These are phyloP conservation scores for Erythrocercus mccallii DNA, from an alignment of 2,113 vertebrate species.

Conservation along the genomic window DNA sequence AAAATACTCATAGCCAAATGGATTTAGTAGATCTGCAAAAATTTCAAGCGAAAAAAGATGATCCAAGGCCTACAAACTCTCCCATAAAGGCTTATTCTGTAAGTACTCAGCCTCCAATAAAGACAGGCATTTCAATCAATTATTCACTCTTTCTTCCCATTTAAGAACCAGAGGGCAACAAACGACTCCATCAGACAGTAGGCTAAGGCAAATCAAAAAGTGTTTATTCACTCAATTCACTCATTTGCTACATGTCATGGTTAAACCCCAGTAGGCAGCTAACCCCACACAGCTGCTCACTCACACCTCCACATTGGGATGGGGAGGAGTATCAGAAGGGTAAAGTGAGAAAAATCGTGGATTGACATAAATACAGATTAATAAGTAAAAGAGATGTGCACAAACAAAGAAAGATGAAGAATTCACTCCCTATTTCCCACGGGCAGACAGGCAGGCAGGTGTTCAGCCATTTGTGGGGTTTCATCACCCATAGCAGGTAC, in stretches of 20 bases:
- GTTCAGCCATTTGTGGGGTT: background rate
- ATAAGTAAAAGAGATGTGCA: background rate
- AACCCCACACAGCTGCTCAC: background rate
- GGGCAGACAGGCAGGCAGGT: background rate
- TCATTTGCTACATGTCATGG: background rate
- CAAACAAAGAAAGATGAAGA: background rate
- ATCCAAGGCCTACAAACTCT: background rate
- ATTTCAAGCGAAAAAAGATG: background rate
- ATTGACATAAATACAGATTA: background rate
- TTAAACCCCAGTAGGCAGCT: background rate
- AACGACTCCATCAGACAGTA: background rate
- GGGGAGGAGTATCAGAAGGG: background rate
- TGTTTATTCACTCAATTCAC: background rate
- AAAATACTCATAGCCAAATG: background rate
- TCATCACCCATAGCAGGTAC: fast-evolving
- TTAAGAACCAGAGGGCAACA: background rate
- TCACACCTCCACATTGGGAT: background rate
- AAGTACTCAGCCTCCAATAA: background rate
- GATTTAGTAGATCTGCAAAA: background rate
- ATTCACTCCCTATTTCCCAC: background rate
- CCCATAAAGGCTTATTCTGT: background rate
- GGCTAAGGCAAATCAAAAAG: background rate
- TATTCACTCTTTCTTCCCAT: background rate
- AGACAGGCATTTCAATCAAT: background rate
- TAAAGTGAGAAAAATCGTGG: background rate